Base-by-base conservation (phyloP, 2,113 vertebrate genomes). In the Cricetomys ansorgei region DNA sequence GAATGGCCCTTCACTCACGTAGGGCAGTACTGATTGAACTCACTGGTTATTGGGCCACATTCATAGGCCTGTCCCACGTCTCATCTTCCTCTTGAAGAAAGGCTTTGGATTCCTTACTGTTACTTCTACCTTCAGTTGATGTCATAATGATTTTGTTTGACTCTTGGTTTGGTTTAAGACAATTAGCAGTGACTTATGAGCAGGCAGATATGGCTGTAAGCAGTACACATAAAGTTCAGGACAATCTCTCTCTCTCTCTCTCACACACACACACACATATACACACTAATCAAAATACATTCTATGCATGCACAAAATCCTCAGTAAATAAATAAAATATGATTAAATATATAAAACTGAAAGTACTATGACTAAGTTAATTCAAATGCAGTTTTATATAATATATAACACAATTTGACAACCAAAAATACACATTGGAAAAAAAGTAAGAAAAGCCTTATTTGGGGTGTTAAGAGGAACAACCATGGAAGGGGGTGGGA, bases 331-430 rank as follows among this genome's bases (percentile, higher is more conserved):
- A 45, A 73, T 45, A 73, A 73, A 73, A 57, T 81, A 57, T 62
- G 43, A 17, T 43, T 62, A 81, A 40, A 59, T 81, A 21, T 59
- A 15, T 59, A 62, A 62, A 62, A 83, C 1, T 83, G 23, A 62
- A 83, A 62, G n/a, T 57, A 62, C 12, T 96, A 76, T 97, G 89
- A 97, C 75, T 75, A 97, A 89, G 48, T 92, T 2, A 93, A 3
- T 83, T 57, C 13, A 65, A 93, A 91, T 10, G 67, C 77, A 15
- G 95, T 84, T 91, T 96, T 96, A 77, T 98, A 96, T 98, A 97
- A 97, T 97, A 67, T 90, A 16, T 89, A 98, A 97, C 98, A 97
- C 95, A 98, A 96, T 81, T 96, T 37, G 43, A 10, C 72, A 93
- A 97, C 55, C 97, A 55, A 31, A 97, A 97, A 98, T 92, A 91